These are phyloP conservation scores for Sarcophaga caerulescens DNA, from an alignment of 2,888 invertebrate species.

Conservation along the genomic window DNA sequence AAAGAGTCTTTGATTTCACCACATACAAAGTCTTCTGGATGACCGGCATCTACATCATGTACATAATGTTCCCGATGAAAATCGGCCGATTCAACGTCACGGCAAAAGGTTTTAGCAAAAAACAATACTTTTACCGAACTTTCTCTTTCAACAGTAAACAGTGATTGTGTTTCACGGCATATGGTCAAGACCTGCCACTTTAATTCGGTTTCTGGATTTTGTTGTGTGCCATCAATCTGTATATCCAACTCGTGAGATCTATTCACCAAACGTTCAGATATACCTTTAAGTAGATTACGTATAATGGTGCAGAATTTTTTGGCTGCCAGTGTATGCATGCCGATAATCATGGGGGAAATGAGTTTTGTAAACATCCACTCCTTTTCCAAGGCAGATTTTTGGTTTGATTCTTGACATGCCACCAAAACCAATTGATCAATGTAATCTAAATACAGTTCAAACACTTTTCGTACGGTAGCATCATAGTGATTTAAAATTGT, in stretches of 20 bases:
- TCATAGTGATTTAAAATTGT: slow-evolving; percentile 88
- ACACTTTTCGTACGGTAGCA: slow-evolving; percentile 87
- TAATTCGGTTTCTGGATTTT: slow-evolving; percentile 75
- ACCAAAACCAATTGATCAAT: slow-evolving; percentile 90
- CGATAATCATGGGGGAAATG: slow-evolving; percentile 88
- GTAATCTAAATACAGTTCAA: slow-evolving; percentile 93
- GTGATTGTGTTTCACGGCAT: slow-evolving; percentile 89
- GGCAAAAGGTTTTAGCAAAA: slow-evolving; percentile 89
- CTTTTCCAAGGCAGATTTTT: slow-evolving; percentile 90
- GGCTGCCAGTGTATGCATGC: slow-evolving; percentile 88
- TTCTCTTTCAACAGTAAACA: slow-evolving; percentile 90
- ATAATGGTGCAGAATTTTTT: slow-evolving; percentile 87
- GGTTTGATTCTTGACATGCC: slow-evolving; percentile 80
- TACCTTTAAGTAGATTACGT: slow-evolving; percentile 81
- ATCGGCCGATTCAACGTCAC: slow-evolving; percentile 84
- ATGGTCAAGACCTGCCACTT: slow-evolving; percentile 82
- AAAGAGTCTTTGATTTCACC: slow-evolving; percentile 85
- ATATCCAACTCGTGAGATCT: slow-evolving; percentile 81
- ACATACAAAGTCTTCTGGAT: slow-evolving; percentile 82
- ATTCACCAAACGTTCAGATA: slow-evolving; percentile 81
- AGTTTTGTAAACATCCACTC: slow-evolving; percentile 94
- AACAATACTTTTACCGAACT: slow-evolving; percentile 89
- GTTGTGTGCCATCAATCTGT: slow-evolving; percentile 77
- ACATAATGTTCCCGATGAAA: slow-evolving; percentile 81
- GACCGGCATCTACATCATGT: slow-evolving; percentile 76